Evolutionary conservation across 2,888 invertebrate species (phyloP).

Genomic region (Plebejus argus): DNA sequence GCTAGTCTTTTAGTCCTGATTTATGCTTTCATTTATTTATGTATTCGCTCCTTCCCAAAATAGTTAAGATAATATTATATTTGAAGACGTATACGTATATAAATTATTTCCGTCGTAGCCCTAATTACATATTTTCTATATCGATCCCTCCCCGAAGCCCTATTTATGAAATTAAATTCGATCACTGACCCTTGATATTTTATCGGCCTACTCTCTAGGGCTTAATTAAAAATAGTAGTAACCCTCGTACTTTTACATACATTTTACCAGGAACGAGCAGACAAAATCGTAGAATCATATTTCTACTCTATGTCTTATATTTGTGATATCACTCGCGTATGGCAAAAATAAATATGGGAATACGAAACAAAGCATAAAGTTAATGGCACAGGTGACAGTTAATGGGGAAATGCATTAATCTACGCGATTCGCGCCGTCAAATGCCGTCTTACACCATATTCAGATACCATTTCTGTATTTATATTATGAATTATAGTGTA

Average conservation of each 20-base stretch:
- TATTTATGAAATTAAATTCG: neutral
- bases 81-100: neutral
- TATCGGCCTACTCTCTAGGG: neutral
- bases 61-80: neutral
- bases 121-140: neutral
- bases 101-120: neutral
- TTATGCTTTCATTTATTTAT: neutral
- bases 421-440: constrained; percentile 50
- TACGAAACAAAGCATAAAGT: constrained; percentile 41
- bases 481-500: too few species aligned
- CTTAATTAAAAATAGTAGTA: constrained; percentile 1
- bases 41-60: neutral
- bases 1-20: neutral
- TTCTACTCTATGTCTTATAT: neutral
- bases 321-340: neutral
- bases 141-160: neutral
- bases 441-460: constrained; percentile 29
- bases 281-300: neutral
- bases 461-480: too few species aligned
- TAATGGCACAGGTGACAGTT: constrained; percentile 60
- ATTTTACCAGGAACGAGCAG: neutral
- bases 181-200: constrained; percentile 8
- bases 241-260: neutral
- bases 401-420: constrained; percentile 71
- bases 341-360: constrained; percentile 13